A percentile compares a stretch with the other conserved stretches of the same genome.
These are phyloP conservation scores for Anisognathus igniventris DNA, from an alignment of 2,797 vertebrate genomes.

Conservation along the genomic window DNA sequence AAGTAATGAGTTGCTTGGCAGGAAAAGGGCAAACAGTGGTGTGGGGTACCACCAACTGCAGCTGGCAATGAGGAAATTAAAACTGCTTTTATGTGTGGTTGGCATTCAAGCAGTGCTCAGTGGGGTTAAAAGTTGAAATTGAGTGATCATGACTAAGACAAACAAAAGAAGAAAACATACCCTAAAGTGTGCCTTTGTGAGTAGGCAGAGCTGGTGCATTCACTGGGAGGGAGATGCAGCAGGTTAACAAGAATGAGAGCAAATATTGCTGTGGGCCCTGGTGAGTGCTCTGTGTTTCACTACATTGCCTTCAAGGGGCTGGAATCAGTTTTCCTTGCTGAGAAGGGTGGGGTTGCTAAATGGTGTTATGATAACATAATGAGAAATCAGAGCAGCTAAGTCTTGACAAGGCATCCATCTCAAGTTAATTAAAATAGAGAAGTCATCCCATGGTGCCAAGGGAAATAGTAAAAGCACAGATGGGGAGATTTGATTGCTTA, in stretches of 20 bases:
- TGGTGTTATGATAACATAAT: constrained; percentile 38
- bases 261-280: neutral
- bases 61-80: neutral
- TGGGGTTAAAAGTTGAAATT: neutral
- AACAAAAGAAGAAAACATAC: neutral
- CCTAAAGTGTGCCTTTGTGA: neutral
- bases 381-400: constrained; percentile 48
- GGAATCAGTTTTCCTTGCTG: neutral
- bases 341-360: constrained; percentile 31
- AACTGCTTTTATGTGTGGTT: accelerated
- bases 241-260: neutral
- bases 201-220: neutral
- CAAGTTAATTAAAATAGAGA: constrained; percentile 30
- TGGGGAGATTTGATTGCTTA: constrained; percentile 39
- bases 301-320: neutral
- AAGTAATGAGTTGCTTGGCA: neutral
- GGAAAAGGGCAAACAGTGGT: neutral
- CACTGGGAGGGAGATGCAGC: neutral
- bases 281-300: neutral
- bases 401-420: constrained; percentile 16
- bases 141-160: neutral
- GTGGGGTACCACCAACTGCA: neutral
- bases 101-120: neutral
- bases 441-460: neutral
- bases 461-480: constrained; percentile 38